Percentiles rank a stretch among this genome's conserved stretches.
Conservation (phyloP, 2,888 invertebrate species). For the Phoronis australis region DNA sequence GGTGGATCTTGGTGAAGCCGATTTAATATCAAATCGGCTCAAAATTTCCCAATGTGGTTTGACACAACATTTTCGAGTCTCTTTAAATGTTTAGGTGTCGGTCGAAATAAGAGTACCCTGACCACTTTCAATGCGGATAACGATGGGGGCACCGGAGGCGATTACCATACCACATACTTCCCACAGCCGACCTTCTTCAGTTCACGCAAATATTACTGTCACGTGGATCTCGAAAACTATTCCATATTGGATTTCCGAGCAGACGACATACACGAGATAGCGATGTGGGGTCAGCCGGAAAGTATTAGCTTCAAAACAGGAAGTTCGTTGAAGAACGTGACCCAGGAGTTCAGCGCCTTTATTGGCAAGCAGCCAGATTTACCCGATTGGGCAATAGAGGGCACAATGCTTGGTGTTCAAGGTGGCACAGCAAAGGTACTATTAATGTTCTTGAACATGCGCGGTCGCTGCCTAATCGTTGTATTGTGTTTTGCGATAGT, state of each 20-base stretch:
- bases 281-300: slow-evolving; percentile 15
- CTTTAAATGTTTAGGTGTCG: slow-evolving; percentile 41
- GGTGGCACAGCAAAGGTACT: slow-evolving; percentile 30
- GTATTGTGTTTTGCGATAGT: no score
- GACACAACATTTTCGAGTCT: no score
- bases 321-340: slow-evolving; percentile 13
- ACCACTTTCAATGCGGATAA: slow-evolving; percentile 30
- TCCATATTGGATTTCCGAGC: slow-evolving; percentile 29
- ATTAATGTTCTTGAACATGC: no score
- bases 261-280: slow-evolving; percentile 27
- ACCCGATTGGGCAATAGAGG: slow-evolving; percentile 32
- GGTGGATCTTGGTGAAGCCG: no score
- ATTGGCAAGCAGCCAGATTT: slow-evolving; percentile 28
- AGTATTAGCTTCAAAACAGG: slow-evolving; percentile 19
- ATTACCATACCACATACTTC: slow-evolving; percentile 39
- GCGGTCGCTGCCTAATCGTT: no score
- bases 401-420: slow-evolving; percentile 36
- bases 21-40: no score
- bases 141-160: slow-evolving; percentile 24
- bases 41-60: no score
- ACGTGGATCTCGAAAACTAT: slow-evolving; percentile 29
- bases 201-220: slow-evolving; percentile 28
- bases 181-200: slow-evolving; percentile 38
- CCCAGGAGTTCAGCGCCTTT: slow-evolving; percentile 13
- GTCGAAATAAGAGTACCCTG: slow-evolving; percentile 33